phyloP scores from a whole-genome alignment of 2,113 vertebrate genomes.

The Empidonax alnorum region DNA sequence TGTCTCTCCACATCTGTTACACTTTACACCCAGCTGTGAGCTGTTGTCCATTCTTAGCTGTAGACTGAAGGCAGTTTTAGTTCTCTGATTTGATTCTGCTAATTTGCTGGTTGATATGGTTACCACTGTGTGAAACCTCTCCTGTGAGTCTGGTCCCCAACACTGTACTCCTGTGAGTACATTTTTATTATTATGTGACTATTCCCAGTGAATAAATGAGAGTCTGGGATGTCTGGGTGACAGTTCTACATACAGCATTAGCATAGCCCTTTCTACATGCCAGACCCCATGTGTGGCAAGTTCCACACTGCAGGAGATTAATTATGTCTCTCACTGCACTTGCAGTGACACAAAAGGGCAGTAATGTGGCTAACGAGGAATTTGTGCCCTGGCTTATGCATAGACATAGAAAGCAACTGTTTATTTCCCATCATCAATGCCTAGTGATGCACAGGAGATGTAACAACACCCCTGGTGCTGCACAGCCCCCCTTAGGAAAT shows the following conservation, averaged over 20 bases:
- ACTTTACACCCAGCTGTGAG: neutral
- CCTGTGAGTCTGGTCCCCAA: neutral
- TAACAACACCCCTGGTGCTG: neutral
- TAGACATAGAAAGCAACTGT: neutral
- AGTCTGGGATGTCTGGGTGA: neutral
- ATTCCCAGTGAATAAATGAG: neutral
- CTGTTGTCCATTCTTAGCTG: neutral
- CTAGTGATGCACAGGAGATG: neutral
- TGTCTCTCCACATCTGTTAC: neutral
- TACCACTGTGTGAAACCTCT: neutral
- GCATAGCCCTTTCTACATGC: neutral
- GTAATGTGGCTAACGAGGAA: neutral
- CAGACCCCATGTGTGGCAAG: neutral
- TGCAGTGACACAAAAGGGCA: neutral
- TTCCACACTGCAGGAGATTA: neutral
- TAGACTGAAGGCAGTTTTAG: neutral
- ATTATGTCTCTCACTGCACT: neutral
- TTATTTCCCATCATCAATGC: neutral
- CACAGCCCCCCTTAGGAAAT: neutral
- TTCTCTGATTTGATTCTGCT: neutral
- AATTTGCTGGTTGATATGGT: slow-evolving; percentile 32
- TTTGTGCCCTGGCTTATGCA: neutral
- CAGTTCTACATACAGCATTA: neutral
- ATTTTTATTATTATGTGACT: neutral
- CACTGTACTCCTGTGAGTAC: neutral